Conservation (phyloP, 2,797 vertebrate species). For the Limnodromus scolopaceus region DNA sequence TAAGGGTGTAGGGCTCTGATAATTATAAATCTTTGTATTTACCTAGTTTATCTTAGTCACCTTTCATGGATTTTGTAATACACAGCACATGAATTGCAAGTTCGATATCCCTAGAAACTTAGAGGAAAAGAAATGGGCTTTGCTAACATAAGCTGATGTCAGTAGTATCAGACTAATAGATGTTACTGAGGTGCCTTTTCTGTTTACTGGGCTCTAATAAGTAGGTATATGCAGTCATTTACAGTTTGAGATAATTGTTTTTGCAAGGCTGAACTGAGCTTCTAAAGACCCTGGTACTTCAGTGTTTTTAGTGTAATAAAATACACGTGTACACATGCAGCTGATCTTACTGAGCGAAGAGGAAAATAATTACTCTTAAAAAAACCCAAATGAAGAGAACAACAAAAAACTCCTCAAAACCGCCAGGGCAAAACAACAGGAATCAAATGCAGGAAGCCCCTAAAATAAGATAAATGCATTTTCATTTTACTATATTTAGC, state of each 20-base stretch:
- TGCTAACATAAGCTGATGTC: background rate
- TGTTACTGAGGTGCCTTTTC: background rate
- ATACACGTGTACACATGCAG: background rate
- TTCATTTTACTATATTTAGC: background rate
- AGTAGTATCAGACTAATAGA: background rate
- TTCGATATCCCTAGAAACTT: background rate
- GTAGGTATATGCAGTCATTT: background rate
- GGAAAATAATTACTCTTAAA: background rate
- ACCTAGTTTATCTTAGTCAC: background rate
- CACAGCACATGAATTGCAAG: background rate
- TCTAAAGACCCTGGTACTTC: background rate
- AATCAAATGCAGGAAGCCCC: background rate
- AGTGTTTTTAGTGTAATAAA: background rate
- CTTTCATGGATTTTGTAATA: background rate
- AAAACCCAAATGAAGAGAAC: background rate
- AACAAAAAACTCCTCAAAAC: background rate
- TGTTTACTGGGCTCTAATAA: background rate
- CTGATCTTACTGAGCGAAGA: background rate
- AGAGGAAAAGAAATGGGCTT: background rate
- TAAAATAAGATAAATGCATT: background rate
- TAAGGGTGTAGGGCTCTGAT: background rate
- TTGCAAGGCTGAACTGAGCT: background rate
- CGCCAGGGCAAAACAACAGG: background rate
- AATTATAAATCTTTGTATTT: background rate
- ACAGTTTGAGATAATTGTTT: background rate